Evolutionary conservation across 2,888 invertebrate species (phyloP), one percentile per base, ranked within the genome.

Genomic region (Thymelicus lineola): DNA sequence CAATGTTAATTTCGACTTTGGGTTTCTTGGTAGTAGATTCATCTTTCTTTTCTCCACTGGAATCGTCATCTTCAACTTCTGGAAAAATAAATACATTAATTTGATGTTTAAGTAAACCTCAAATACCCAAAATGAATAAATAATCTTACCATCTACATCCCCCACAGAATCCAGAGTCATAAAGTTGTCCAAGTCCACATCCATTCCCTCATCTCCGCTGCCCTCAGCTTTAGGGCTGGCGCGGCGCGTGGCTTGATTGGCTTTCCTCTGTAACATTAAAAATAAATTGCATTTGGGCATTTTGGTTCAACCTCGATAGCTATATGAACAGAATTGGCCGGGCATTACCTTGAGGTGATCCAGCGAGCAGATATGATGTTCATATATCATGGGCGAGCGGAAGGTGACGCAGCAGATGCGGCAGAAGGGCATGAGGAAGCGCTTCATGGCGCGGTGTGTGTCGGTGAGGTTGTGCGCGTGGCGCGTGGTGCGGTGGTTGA

Each of bases 121-220:
- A 28, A 35, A 14, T 6, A 14, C 35, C 28, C 12, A 5, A 53
- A 53, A 53, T 15, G 7, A 35, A 36, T 35, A 36, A 35, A n/a
- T 35, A 36, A 45, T 50, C 85, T 90, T 90, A 95, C 96, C 96
- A 88, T 97, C 97, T 35, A 97, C 96, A 87, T 97, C 97, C 7
- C 97, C 97, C 42, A 97, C 97, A 4, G 97, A 97, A 87, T 98
- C 97, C n/a, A 98, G 95, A 0, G 97, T 97, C 94, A 97, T 96
- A 82, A 97, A 97, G 82, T 97, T 97, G 76, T 97, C 97, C 75
- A 97, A 93, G 89, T 97, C 96, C 6, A 96, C 95, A 83, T 96
- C 96, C 86, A 96, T 96, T 61, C 95, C 95, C 76, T 96, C 96
- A 77, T 96, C 96, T 28, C 96, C 96, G 72, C 94, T 95, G 67